These are phyloP conservation scores for Drosophila melanica DNA, from an alignment of 1,140 invertebrate genomes.

Conservation along the genomic window DNA sequence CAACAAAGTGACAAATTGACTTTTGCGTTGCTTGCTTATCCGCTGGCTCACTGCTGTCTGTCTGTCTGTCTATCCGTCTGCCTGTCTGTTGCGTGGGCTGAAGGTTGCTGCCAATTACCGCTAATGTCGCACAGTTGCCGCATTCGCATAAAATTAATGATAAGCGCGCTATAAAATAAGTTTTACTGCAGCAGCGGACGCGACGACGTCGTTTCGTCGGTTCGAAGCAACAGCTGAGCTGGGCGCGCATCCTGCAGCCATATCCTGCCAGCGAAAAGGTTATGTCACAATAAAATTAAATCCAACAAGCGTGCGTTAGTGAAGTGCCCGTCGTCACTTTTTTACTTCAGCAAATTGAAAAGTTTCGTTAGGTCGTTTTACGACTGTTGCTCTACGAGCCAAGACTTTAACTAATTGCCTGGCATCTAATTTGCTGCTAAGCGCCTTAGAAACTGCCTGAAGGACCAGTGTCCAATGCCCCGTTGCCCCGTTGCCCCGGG, in stretches of 20 bases:
- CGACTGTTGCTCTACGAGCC: conserved; percentile 36
- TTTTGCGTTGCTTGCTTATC: conserved; percentile 16
- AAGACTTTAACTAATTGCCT: conserved; percentile 62
- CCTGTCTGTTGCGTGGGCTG: conserved; percentile 26
- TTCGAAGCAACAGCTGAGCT: conserved; percentile 49
- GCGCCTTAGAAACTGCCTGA: conserved; percentile 36
- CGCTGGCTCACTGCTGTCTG: conserved; percentile 9
- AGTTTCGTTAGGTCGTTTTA: conserved; percentile 65
- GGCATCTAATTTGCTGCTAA: conserved; percentile 48
- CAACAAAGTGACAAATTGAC: conserved; percentile 68
- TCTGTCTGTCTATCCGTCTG: conserved; percentile 38
- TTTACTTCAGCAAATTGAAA: conserved; percentile 69
- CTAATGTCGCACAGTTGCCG: conserved; percentile 81
- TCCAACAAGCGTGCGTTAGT: conserved; percentile 81
- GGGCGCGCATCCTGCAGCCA: conserved; percentile 21
- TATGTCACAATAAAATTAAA: conserved; percentile 82
- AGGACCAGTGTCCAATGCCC: conserved; percentile 51
- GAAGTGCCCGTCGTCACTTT: conserved; percentile 34
- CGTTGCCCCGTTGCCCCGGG: background rate
- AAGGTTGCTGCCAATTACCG: conserved; percentile 78
- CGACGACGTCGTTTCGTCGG: conserved; percentile 21
- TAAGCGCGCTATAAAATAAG: conserved; percentile 81
- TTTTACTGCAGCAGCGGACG: conserved; percentile 71
- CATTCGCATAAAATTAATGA: conserved; percentile 80
- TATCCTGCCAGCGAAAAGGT: conserved; percentile 57